Evolutionary conservation across 2,113 vertebrate species (phyloP).

Genomic region (Sarotherodon lohbergeri): DNA sequence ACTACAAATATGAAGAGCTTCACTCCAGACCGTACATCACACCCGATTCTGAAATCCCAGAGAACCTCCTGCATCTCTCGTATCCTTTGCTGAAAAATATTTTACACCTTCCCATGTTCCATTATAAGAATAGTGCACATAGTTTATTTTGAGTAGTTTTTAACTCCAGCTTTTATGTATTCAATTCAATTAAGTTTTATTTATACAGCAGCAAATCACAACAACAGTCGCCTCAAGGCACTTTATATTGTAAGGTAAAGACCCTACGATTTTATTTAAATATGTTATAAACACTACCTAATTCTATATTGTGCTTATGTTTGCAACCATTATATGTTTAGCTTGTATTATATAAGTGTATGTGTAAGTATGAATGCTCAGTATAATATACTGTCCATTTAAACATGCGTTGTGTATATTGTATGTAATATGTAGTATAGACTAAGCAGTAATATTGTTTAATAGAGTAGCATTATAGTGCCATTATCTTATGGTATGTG

Average conservation of each 20-base stretch:
- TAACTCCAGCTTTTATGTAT: not conserved
- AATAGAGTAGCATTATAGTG: not conserved
- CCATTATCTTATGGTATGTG: not conserved
- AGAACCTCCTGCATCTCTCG: slow-evolving; percentile 79
- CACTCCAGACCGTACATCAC: slow-evolving; percentile 74
- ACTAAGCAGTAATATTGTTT: not conserved
- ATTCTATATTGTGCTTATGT: not conserved
- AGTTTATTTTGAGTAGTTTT: not conserved
- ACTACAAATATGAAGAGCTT: slow-evolving; percentile 76
- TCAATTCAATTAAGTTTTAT: not conserved
- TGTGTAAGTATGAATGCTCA: not conserved
- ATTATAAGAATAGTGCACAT: not conserved
- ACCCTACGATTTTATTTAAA: not conserved
- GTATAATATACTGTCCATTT: not conserved
- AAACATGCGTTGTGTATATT: not conserved
- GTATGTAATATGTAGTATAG: not conserved
- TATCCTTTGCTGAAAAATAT: slow-evolving; percentile 72
- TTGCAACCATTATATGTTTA: not conserved
- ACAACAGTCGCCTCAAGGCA: not conserved
- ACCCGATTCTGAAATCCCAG: slow-evolving; percentile 70
- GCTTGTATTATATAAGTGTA: not conserved
- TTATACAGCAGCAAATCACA: not conserved
- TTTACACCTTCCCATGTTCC: not conserved
- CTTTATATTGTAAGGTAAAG: not conserved
- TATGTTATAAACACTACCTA: not conserved